Conservation (phyloP, 2,797 vertebrate genomes). For the Vultur gryphus region DNA sequence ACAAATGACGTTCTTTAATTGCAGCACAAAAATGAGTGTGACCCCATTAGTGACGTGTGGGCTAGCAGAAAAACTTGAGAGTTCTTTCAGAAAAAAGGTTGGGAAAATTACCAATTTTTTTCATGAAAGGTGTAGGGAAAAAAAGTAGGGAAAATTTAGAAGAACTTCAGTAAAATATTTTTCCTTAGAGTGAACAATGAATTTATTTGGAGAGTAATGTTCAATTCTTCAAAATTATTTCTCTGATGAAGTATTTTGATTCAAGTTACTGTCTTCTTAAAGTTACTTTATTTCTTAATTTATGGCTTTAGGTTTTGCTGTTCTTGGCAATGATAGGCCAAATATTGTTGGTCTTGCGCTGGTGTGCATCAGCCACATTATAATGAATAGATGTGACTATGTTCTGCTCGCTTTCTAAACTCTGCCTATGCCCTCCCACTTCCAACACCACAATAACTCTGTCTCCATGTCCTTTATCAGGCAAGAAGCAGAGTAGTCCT, state of each 20-base stretch:
- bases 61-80: not conserved
- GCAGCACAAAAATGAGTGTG: not conserved
- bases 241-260: not conserved
- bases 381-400: not conserved
- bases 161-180: not conserved
- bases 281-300: not conserved
- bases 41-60: fast-evolving
- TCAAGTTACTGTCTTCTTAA: not conserved
- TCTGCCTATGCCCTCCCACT: not conserved
- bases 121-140: not conserved
- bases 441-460: not conserved
- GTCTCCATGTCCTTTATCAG: not conserved
- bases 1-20: not conserved
- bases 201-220: not conserved
- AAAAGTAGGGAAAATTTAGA: not conserved
- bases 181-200: not conserved
- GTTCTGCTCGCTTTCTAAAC: not conserved
- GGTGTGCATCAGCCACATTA: too few relatives aligned
- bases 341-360: not conserved
- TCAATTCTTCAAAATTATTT: not conserved
- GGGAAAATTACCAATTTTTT: not conserved
- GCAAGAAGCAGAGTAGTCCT: not conserved
- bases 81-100: not conserved
- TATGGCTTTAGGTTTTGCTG: not conserved
- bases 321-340: not conserved